Evolutionary conservation across 2,888 invertebrate species (phyloP).

Genomic region (Anagyrus pseudococci): DNA sequence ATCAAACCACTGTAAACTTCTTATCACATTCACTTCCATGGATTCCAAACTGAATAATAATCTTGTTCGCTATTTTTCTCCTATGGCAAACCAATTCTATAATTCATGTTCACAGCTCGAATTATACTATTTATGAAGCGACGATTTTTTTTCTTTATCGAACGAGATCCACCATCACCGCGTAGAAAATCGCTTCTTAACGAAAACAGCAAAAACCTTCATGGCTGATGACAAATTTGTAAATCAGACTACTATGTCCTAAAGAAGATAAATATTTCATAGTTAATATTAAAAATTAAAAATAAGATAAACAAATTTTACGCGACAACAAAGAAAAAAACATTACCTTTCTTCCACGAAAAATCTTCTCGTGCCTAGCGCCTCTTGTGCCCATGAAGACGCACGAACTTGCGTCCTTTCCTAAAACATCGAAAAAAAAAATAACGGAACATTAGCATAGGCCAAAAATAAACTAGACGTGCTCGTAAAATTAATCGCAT

Average conservation of each 20-base stretch:
- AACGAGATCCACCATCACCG: conserved; percentile 18
- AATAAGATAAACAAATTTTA: neutral
- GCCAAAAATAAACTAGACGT: no score
- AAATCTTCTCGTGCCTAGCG: conserved; percentile 47
- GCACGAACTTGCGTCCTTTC: conserved; percentile 56
- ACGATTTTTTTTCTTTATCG: conserved; percentile 21
- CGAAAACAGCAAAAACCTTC: conserved; percentile 21
- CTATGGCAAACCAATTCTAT: conserved; percentile 34
- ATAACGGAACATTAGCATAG: no score
- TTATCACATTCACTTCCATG: conserved; percentile 55
- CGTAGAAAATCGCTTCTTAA: conserved; percentile 14
- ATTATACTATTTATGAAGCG: conserved; percentile 27
- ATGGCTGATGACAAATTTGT: conserved; percentile 20
- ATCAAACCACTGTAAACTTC: conserved; percentile 44
- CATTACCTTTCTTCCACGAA: conserved; percentile 29
- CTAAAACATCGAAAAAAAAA: conserved; percentile 43
- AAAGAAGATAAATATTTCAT: conserved; percentile 2
- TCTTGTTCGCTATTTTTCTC: conserved; percentile 22
- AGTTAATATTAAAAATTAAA: neutral
- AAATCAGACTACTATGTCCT: conserved; percentile 22
- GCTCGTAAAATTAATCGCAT: neutral
- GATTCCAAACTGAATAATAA: conserved; percentile 45
- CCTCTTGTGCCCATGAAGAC: conserved; percentile 57
- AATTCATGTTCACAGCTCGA: conserved; percentile 36
- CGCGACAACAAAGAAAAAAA: neutral